phyloP scores from a whole-genome alignment of 2,797 vertebrate species.

The Triplophysa yarkandensis region DNA sequence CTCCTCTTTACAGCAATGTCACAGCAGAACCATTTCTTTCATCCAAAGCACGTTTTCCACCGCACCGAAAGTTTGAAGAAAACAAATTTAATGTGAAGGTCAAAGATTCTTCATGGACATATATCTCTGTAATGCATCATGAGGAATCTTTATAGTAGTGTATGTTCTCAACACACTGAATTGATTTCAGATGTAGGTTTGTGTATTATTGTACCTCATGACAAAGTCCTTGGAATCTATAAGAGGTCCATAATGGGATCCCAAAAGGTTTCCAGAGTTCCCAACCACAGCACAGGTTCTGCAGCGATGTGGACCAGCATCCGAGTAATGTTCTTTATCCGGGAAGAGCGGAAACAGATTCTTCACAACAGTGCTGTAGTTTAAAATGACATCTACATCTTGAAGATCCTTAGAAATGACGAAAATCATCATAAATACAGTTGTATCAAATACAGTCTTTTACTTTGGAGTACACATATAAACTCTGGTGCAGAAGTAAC shows the following conservation, averaged over 20 bases:
- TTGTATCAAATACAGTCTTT: too few species aligned
- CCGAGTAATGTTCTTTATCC: constrained; percentile 56
- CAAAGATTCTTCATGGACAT: too few species aligned
- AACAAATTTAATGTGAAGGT: too few species aligned
- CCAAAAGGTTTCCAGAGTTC: constrained; percentile 75
- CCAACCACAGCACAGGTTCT: constrained; percentile 77
- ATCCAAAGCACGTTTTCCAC: too few species aligned
- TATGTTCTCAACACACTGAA: neutral
- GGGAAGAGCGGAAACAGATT: constrained; percentile 73
- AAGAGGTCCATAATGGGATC: constrained; percentile 60
- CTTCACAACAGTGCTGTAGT: constrained; percentile 58
- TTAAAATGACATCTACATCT: neutral
- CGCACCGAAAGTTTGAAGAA: too few species aligned
- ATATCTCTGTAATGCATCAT: too few species aligned
- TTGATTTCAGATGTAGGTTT: neutral
- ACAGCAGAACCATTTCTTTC: too few species aligned
- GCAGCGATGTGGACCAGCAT: constrained; percentile 59
- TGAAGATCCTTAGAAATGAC: constrained; percentile 42
- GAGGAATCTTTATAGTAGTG: too few species aligned
- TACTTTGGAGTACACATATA: too few species aligned
- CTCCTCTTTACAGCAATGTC: too few species aligned
- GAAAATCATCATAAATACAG: too few species aligned
- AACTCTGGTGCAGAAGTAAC: too few species aligned
- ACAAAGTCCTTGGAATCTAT: constrained; percentile 69
- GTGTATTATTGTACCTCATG: constrained; percentile 64